These are phyloP conservation scores for Nemoura dubitans DNA, from an alignment of 2,888 invertebrate genomes.

Conservation along the genomic window DNA sequence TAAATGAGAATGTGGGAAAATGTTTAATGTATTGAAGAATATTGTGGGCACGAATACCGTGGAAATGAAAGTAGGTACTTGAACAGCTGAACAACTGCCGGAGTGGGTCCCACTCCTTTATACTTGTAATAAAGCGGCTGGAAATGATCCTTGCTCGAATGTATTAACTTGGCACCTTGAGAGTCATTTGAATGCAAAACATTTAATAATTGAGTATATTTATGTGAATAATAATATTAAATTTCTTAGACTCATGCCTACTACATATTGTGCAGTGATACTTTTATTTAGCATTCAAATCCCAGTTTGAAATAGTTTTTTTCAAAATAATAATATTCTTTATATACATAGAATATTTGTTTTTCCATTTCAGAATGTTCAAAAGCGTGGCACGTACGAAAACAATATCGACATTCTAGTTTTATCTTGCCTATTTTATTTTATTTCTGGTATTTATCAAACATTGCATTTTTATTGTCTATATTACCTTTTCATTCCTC, in stretches of 20 bases:
- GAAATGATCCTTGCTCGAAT: background rate
- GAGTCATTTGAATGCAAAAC: background rate
- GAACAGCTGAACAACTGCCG: background rate
- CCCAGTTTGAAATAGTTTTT: too few relatives aligned
- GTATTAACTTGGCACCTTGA: background rate
- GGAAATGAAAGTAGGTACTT: background rate
- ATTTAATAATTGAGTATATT: too few relatives aligned
- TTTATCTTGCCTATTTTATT: background rate
- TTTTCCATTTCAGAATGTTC: background rate
- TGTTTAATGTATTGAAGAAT: background rate
- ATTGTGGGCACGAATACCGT: background rate
- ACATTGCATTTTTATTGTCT: background rate
- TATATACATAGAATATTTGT: background rate
- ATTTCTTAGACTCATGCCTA: too few relatives aligned
- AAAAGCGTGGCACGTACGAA: too few relatives aligned
- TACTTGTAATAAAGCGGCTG: background rate
- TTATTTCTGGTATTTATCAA: background rate
- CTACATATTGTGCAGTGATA: too few relatives aligned
- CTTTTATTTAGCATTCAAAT: too few relatives aligned
- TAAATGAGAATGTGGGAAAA: background rate
- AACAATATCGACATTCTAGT: background rate
- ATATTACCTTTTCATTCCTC: background rate
- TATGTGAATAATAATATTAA: too few relatives aligned
- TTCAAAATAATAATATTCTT: too few relatives aligned
- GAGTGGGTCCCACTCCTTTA: background rate